Base-by-base conservation (phyloP, 2,888 invertebrate species). In the Amphiduros pacificus region DNA sequence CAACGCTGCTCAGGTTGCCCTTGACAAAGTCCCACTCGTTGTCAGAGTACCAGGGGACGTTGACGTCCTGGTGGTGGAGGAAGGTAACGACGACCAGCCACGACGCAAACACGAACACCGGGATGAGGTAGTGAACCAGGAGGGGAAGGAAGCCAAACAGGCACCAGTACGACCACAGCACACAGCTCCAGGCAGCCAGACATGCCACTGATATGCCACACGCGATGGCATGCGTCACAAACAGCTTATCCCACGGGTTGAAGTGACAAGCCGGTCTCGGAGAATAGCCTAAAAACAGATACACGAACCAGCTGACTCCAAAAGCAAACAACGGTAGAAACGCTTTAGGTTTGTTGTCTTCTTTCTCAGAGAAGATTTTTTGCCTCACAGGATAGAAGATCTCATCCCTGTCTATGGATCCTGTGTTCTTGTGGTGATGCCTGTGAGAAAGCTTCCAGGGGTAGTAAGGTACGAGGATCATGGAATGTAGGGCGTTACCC, bases 1-100 rank as follows among this genome's bases (percentile, higher is more conserved):
- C 80, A 2, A 80, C 70, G 2, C 78, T 74, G 50, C 76, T 76
- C 32, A 80, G 71, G 65, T 79, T 78, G n/a, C 80, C 80, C n/a
- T 74, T 70, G 24, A 80, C 79, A 61, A 74, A 75, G 61, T 72
- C 72, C 80, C 80, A 80, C 50, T 71, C 64, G 28, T 66, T 64
- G 57, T 76, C 73, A 29, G 70, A 65, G 60, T 76, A 78, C 80
- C 80, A 80, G 0, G 79, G 78, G n/a, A 76, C 71, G 31, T 71
- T 73, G 44, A 74, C 68, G 51, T 79, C 80, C 6, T 71, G 75
- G 70, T 80, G 80, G 61, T 80, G 80, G n/a, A 80, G 71, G 57
- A 80, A 78, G 2, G 80, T 80, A 49, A 79, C 74, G 55, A 78
- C 68, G 14, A 79, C 75, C 4, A 73, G 66, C 72, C 74, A 79